Conservation (phyloP, 2,113 vertebrate genomes). For the Cettia cetti region DNA sequence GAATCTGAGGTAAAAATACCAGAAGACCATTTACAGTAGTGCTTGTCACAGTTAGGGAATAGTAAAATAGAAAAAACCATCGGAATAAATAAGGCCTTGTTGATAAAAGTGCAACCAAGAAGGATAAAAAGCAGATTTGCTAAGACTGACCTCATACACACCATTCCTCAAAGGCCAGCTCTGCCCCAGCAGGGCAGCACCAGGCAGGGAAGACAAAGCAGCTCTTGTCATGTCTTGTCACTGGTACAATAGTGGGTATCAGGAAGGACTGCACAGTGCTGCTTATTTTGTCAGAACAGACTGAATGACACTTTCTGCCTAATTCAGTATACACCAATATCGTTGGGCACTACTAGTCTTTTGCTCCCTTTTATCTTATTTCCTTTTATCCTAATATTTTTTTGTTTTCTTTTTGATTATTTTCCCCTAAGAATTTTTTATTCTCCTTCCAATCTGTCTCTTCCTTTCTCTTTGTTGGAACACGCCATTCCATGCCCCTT, state of each 20-base stretch:
- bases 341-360: not conserved
- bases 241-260: conserved; percentile 22
- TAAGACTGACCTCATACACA: not conserved
- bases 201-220: conserved; percentile 31
- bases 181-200: conserved; percentile 38
- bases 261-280: conserved; percentile 24
- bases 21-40: not conserved
- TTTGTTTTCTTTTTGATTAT: not conserved
- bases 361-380: not conserved
- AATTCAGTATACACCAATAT: not conserved
- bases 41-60: not conserved
- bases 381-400: not conserved
- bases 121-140: conserved; percentile 38
- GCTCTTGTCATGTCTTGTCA: conserved; percentile 39
- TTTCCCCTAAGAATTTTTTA: no score
- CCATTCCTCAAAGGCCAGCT: conserved; percentile 24
- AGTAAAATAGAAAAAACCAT: not conserved
- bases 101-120: conserved; percentile 11
- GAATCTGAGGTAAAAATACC: not conserved
- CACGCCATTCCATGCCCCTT: not conserved
- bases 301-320: conserved; percentile 20
- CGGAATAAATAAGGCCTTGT: conserved; percentile 27
- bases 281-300: conserved; percentile 4
- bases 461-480: not conserved
- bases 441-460: not conserved